Base-by-base conservation (phyloP, 1,140 invertebrate genomes). In the Drosophila kanapiae region DNA sequence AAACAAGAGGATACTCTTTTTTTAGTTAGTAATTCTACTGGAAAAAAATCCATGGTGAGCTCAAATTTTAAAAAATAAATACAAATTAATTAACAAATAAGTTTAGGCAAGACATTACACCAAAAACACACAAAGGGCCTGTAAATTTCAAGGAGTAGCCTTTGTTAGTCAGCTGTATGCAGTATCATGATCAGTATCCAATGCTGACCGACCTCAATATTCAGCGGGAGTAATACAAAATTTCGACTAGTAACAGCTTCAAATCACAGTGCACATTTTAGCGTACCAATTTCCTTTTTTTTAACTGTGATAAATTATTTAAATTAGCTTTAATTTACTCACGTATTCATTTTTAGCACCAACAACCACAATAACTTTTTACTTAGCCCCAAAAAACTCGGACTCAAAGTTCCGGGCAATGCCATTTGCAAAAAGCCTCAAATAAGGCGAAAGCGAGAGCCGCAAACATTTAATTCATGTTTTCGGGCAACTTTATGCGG, bases 401-500 rank as follows among this genome's bases (percentile, higher is more conserved):
- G 11, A 56, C 29, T 14, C 37, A 40, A 70, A 72, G 69, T 49
- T 60, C 37, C 37, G 45, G 56, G 31, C 49, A 72, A 71, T 57
- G 43, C 43, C 43, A 72, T 71, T 77, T 72, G 56, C 9, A 14
- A n/a, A 56, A 57, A n/a, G n/a, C n/a, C n/a, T n/a, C n/a, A n/a
- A n/a, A n/a, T n/a, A n/a, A n/a, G n/a, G n/a, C n/a, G n/a, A n/a
- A n/a, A 40, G 29, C 16, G 43, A 47, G 27, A 43, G 63, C 67
- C 60, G 57, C 62, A 78, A 85, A 75, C 71, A 63, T 75, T 49
- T 49, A 49, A 63, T 75, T 75, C 59, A 56, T 40, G n/a, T 57
- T 37, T 75, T 56, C 43, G 18, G 42, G 11, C 13, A 62, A 75
- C 40, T 56, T 85, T 84, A 31, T 78, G 83, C 79, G 76, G 75